Evolutionary conservation across 2,113 vertebrate genomes (phyloP), one percentile per base, ranked within the genome.

Genomic region (Zapornia atra): DNA sequence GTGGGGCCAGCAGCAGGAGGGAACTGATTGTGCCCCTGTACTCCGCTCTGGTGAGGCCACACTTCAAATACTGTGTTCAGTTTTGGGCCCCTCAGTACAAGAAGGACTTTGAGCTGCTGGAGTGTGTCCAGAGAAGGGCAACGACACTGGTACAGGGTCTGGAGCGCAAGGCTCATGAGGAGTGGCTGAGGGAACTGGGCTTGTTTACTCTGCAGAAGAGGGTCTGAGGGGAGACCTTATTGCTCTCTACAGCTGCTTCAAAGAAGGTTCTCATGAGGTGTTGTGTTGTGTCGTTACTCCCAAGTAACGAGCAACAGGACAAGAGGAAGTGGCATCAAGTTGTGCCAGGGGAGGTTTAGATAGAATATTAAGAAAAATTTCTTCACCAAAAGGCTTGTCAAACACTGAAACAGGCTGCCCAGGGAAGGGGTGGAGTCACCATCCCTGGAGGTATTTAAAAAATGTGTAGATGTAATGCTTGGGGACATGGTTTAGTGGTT

Each of bases 1-100:
- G 51, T 19, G 8, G 17, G 36, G 15, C n/a, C 26, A 61, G 44
- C n/a, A 38, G 26, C 19, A 48, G 3, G 7, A 17, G 44, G 26
- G 73, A 31, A 31, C 15, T 29, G 57, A 24, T 61, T 0, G 1
- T 77, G 2, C 26, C n/a, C 42, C 18, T 36, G 25, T 48, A 16
- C 73, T 61, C 1, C 0, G n/a, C 24, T 4, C 11, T 61, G 42
- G 48, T 48, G 48, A 48, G 48, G 24, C 56, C 2, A 1, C 42
- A 46, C n/a, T 24, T 77, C 6, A 2, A n/a, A 4, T 44, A 8
- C 38, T 73, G 29, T 26, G 53, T 57, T n/a, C 29, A 11, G 25
- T 28, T 51, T 51, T 36, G 68, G 33, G 48, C 18, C 46, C 12
- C 48, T 20, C 66, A 69, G 22, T 42, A 40, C 8, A 18, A 40